Percentiles rank a stretch among this genome's conserved stretches.
phyloP scores from a whole-genome alignment of 2,888 invertebrate species.

The Zaprionus lineosus region DNA sequence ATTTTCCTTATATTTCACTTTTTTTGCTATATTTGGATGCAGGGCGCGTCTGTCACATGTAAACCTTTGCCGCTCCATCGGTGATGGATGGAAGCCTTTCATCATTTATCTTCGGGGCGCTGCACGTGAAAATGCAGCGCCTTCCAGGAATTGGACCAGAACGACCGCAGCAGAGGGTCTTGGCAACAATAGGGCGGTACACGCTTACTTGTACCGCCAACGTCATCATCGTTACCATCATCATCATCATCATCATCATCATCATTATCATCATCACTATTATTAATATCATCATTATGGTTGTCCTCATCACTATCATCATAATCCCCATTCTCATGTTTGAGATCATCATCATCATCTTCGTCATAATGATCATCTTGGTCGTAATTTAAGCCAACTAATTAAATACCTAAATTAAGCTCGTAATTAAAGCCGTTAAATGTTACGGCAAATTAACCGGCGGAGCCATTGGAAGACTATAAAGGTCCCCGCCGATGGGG shows the following conservation, averaged over 20 bases:
- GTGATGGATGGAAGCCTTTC: conserved; percentile 61
- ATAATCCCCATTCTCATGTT: neutral
- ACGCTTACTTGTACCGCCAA: too few species aligned
- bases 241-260: too few species aligned
- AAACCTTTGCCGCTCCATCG: conserved; percentile 61
- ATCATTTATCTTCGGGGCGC: conserved; percentile 65
- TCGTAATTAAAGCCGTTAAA: conserved; percentile 59
- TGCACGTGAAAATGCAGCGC: conserved; percentile 40
- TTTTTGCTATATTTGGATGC: conserved; percentile 64
- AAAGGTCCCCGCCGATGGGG: conserved; percentile 41
- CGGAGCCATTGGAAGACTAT: conserved; percentile 23
- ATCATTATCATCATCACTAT: too few species aligned
- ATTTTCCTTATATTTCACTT: conserved; percentile 21
- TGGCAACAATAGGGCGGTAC: too few species aligned
- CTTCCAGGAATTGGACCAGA: conserved; percentile 70
- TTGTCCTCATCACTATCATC: too few species aligned
- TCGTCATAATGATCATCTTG: too few species aligned
- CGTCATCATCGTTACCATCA: too few species aligned
- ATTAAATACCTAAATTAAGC: conserved; percentile 52
- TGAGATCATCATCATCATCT: neutral
- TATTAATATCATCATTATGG: too few species aligned
- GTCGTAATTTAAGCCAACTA: conserved; percentile 25
- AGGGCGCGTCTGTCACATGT: conserved; percentile 36
- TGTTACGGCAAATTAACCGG: conserved; percentile 58
- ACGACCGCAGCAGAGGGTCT: conserved; percentile 6